A percentile compares a stretch with the other conserved stretches of the same genome.
phyloP scores from a whole-genome alignment of 2,797 vertebrate genomes.

The Ctenochaetus hawaiiensis region DNA sequence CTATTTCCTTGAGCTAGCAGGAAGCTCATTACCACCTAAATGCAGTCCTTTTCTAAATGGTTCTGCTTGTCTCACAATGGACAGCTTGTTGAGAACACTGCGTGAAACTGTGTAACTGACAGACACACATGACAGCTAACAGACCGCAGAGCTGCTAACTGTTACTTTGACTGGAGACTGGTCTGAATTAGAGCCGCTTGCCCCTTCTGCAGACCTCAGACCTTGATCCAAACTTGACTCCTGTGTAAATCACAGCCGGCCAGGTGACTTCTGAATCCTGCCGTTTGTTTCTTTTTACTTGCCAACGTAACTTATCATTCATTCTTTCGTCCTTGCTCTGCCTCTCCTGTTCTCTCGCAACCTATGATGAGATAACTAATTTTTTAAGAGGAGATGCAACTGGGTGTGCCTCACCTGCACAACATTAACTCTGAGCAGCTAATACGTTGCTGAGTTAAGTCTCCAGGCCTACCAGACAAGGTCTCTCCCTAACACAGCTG shows the following conservation, averaged over 20 bases:
- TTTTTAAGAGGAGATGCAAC: slow-evolving; percentile 32
- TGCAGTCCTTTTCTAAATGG: slow-evolving; percentile 24
- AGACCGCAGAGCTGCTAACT: slow-evolving; percentile 54
- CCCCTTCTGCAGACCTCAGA: slow-evolving; percentile 50
- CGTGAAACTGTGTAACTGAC: slow-evolving; percentile 51
- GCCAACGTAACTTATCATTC: slow-evolving; percentile 49
- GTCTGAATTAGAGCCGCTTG: slow-evolving; percentile 68
- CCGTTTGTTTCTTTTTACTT: slow-evolving; percentile 75
- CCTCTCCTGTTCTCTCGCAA: slow-evolving; percentile 19
- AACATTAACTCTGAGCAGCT: slow-evolving; percentile 57
- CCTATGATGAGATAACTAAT: slow-evolving; percentile 12
- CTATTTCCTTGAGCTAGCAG: slow-evolving; percentile 6
- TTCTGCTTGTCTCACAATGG: neutral
- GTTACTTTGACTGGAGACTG: slow-evolving; percentile 67
- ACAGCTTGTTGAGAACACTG: slow-evolving; percentile 42
- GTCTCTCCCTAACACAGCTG: slow-evolving; percentile 61
- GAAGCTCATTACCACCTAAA: neutral
- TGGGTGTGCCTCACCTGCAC: slow-evolving; percentile 47
- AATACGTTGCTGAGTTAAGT: slow-evolving; percentile 44
- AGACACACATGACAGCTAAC: slow-evolving; percentile 66
- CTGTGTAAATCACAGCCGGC: slow-evolving; percentile 64
- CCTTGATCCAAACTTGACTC: slow-evolving; percentile 61
- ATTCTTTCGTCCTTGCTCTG: neutral
- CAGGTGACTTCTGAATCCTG: slow-evolving; percentile 72
- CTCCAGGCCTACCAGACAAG: slow-evolving; percentile 43